A percentile compares a stretch with the other conserved stretches of the same genome.
Evolutionary conservation across 1,140 invertebrate species (phyloP).

Genomic region (Rhizoglyphus robini): DNA sequence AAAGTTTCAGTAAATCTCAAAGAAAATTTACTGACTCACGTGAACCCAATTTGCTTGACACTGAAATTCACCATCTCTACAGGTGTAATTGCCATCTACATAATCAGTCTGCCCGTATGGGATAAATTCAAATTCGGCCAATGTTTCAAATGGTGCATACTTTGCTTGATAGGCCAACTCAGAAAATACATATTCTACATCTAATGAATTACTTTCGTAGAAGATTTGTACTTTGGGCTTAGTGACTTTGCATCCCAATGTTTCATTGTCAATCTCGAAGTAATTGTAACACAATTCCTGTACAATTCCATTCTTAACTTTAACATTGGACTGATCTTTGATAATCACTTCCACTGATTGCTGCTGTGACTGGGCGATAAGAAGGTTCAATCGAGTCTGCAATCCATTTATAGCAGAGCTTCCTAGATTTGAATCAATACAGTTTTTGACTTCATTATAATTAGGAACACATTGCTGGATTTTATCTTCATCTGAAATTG

Average conservation of each 20-base stretch:
- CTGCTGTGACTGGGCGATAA: neutral
- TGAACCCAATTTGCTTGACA: slow-evolving; percentile 1
- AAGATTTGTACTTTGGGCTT: neutral
- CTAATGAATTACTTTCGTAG: neutral
- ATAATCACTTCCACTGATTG: neutral
- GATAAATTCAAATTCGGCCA: neutral
- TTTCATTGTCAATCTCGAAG: neutral
- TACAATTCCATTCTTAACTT: neutral
- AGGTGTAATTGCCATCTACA: neutral
- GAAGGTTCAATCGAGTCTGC: neutral
- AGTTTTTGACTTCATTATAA: too few relatives aligned
- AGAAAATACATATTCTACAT: neutral
- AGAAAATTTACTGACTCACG: neutral
- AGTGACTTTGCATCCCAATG: neutral
- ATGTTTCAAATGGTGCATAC: neutral
- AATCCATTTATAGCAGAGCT: neutral
- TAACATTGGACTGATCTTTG: neutral
- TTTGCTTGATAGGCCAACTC: neutral
- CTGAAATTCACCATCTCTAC: neutral
- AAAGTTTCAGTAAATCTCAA: neutral
- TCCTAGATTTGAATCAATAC: too few relatives aligned
- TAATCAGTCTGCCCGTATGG: neutral
- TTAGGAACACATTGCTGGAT: neutral
- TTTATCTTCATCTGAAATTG: neutral
- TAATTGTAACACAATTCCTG: neutral